Conservation (phyloP, 1,140 invertebrate genomes). For the Drosophila paulistorum region DNA sequence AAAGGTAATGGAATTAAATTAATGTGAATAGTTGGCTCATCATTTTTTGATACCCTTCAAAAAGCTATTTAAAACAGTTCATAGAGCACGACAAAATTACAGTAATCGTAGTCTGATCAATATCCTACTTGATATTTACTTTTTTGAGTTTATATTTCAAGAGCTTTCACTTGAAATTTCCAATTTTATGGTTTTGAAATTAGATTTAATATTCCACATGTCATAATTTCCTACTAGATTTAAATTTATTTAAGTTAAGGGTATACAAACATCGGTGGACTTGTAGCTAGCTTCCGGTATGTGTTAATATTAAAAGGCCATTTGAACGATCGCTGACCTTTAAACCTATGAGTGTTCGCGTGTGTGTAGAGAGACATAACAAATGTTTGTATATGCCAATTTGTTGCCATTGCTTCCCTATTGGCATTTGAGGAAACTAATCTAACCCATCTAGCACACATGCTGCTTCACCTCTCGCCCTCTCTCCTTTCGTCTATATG, state of each 20-base stretch:
- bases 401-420: constrained; percentile 38
- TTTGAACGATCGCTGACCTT: constrained; percentile 70
- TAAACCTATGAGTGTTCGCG: constrained; percentile 31
- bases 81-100: no score
- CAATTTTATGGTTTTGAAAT: no score
- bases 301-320: constrained; percentile 49
- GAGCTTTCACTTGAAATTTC: no score
- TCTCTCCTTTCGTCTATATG: no score
- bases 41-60: constrained; percentile 9
- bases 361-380: constrained; percentile 7
- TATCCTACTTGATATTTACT: no score
- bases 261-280: constrained; percentile 1
- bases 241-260: background rate
- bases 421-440: constrained; percentile 58
- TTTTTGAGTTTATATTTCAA: no score
- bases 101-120: no score
- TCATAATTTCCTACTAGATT: no score
- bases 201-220: no score
- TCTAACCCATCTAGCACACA: constrained; percentile 35
- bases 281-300: constrained; percentile 35
- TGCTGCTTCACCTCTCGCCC: constrained; percentile 62
- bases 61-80: no score
- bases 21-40: constrained; percentile 4
- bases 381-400: constrained; percentile 12
- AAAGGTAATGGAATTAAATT: constrained; percentile 26